Conservation (phyloP, 1,140 invertebrate species). For the Drosophila subobscura region DNA sequence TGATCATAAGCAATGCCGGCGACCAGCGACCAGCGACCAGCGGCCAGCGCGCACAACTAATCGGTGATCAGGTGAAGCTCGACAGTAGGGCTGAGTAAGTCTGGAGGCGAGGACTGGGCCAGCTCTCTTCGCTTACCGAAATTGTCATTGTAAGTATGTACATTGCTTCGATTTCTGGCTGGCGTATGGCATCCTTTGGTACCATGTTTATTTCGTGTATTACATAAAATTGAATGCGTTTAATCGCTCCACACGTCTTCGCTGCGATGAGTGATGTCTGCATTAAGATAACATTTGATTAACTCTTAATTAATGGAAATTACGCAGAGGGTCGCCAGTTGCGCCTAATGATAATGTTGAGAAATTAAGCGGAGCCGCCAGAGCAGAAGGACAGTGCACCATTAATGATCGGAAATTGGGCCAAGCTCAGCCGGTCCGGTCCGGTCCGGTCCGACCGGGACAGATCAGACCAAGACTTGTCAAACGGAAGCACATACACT, state of each 20-base stretch:
- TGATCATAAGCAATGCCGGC: constrained; percentile 69
- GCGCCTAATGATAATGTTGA: constrained; percentile 58
- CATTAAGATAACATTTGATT: constrained; percentile 73
- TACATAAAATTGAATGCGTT: constrained; percentile 63
- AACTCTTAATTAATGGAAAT: constrained; percentile 69
- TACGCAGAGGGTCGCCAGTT: constrained; percentile 36
- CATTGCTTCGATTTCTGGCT: constrained; percentile 20
- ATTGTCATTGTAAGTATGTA: constrained; percentile 70
- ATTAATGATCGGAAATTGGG: constrained; percentile 25
- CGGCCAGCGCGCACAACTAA: constrained; percentile 17
- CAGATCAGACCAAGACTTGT: constrained; percentile 2
- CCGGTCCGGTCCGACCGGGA: not conserved
- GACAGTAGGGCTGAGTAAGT: constrained; percentile 23
- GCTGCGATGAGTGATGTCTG: constrained; percentile 62
- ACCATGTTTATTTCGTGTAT: constrained; percentile 45
- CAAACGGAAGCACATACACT: constrained; percentile 26
- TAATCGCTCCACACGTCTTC: constrained; percentile 1
- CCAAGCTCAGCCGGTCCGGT: constrained; percentile 4
- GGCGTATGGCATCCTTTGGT: constrained; percentile 21
- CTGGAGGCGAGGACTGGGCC: constrained; percentile 3
- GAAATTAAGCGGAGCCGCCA: constrained; percentile 35
- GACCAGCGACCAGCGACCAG: constrained; percentile 7
- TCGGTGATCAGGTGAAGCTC: constrained; percentile 42
- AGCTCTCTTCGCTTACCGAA: not conserved
- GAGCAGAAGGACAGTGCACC: constrained; percentile 45